phyloP scores from a whole-genome alignment of 2,113 vertebrate genomes.

The Trichechus manatus region DNA sequence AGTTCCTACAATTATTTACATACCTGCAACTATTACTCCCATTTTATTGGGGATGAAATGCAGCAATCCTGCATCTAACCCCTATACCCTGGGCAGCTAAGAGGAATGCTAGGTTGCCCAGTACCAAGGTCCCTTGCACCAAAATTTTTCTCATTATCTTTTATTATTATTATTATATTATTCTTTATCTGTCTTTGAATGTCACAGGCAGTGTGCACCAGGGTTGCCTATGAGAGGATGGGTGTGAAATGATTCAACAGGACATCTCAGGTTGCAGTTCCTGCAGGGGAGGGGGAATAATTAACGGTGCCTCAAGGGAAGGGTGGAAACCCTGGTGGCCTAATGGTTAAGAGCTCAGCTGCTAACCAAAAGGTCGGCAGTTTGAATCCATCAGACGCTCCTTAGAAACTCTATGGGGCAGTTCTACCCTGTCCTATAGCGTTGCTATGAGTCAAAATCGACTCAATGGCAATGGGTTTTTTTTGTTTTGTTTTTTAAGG shows the following conservation, averaged over 20 bases:
- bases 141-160: background rate
- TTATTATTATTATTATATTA: background rate
- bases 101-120: background rate
- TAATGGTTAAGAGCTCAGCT: too few relatives aligned
- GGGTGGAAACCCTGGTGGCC: background rate
- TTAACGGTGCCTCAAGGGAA: background rate
- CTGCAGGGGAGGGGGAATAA: background rate
- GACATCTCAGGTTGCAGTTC: background rate
- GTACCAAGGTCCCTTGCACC: background rate
- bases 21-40: background rate
- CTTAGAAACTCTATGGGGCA: too few relatives aligned
- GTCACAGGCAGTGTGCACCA: background rate
- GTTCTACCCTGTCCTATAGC: too few relatives aligned
- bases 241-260: background rate
- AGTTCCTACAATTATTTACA: background rate
- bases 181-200: background rate
- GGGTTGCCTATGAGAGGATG: background rate
- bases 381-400: too few relatives aligned
- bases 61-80: background rate
- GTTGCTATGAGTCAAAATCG: too few relatives aligned
- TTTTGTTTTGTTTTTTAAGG: too few relatives aligned
- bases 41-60: background rate
- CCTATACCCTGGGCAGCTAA: background rate
- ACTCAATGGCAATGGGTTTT: too few relatives aligned
- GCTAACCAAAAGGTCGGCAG: too few relatives aligned